Evolutionary conservation across 2,113 vertebrate genomes (phyloP), one percentile per base, ranked within the genome.

Genomic region (Spermophilus dauricus): DNA sequence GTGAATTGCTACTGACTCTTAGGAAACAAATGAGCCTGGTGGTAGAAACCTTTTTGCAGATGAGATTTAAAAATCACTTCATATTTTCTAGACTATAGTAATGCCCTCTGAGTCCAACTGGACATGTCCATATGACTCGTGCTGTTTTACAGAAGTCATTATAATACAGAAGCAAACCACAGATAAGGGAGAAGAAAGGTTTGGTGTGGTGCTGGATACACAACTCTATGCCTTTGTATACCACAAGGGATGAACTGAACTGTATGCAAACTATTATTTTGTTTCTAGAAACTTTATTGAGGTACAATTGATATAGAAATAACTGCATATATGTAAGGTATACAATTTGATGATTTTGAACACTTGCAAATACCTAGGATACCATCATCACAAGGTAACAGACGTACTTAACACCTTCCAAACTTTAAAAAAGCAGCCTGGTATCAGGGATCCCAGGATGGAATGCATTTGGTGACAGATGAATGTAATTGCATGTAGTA

Each of bases 121-220:
- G 30, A 94, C 67, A 69, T 87, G 51, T 61, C 48, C 51, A 7
- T 53, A 70, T 56, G 65, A 67, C 37, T 73, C 81, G 61, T 85
- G 45, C 56, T 80, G 56, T 72, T 92, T 96, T 96, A 83, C 8
- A 83, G 73, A 91, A 77, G 34, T 82, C 78, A 78, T 24, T 32
- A 67, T 51, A 22, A 91, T 61, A 65, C 5, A 8, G 67, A n/a
- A n/a, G 34, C 14, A 26, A 39, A n/a, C 37, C 37, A 37, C 51
- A 24, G 32, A 14, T 16, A 72, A 94, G 22, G 37, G 34, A 20
- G 85, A 72, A 5, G 28, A 67, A n/a, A 7, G 17, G 1, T 72
- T 77, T 69, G 30, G 5, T 34, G n/a, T 30, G 58, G 42, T 63
- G 78, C 6, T 5, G 48, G n/a, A 39, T 24, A 61, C 5, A 83